A percentile compares a stretch with the other conserved stretches of the same genome.
These are phyloP conservation scores for Penaeus monodon DNA, from an alignment of 2,888 invertebrate genomes.

Conservation along the genomic window DNA sequence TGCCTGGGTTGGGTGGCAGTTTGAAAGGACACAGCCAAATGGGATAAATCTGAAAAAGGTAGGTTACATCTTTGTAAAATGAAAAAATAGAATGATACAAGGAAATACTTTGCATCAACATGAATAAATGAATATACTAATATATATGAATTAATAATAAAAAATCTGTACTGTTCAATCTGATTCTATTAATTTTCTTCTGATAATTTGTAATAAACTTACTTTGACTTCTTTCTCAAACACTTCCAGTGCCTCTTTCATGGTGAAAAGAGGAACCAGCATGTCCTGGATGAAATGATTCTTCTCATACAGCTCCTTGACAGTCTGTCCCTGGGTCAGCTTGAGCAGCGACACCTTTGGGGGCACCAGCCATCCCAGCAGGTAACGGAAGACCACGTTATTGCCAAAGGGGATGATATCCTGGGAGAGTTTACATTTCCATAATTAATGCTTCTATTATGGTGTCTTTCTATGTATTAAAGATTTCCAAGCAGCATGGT, in stretches of 20 bases:
- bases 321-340: constrained; percentile 80
- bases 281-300: constrained; percentile 86
- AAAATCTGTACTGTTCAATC: too few relatives aligned
- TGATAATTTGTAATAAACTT: constrained; percentile 43
- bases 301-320: constrained; percentile 80
- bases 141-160: too few relatives aligned
- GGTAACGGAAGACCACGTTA: constrained; percentile 78
- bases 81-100: background rate
- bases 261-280: constrained; percentile 78
- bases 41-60: constrained; percentile 78
- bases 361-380: constrained; percentile 86
- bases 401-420: constrained; percentile 89
- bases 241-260: constrained; percentile 76
- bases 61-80: background rate
- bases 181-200: too few relatives aligned
- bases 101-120: background rate
- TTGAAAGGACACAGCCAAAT: constrained; percentile 87
- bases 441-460: too few relatives aligned
- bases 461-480: too few relatives aligned
- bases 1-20: constrained; percentile 79
- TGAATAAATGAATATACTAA: too few relatives aligned
- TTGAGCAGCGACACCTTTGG: constrained; percentile 86
- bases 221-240: constrained; percentile 80
- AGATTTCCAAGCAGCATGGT: too few relatives aligned
- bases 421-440: constrained; percentile 69